Evolutionary conservation across 2,797 vertebrate species (phyloP), one percentile per base, ranked within the genome.

Genomic region (Gambelia wislizenii): DNA sequence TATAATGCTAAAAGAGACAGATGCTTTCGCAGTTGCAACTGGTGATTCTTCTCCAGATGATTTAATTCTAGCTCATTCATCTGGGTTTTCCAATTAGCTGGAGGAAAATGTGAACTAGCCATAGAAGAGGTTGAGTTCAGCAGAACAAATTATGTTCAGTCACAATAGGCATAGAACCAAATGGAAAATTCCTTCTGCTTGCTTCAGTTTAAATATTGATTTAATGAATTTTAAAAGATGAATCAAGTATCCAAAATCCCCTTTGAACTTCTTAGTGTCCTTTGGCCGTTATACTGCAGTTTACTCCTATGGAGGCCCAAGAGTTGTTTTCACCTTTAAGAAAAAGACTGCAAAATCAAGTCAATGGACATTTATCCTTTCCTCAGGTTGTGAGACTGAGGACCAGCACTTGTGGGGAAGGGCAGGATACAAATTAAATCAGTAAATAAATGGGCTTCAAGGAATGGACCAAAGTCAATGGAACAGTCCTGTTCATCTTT

Each of bases 71-170:
- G 39, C 5, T 79, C 89, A 91, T 0, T 49, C 72, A 22, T 20
- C 85, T 92, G 83, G 25, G 22, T 76, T 95, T 86, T 56, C 87
- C 83, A 83, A 69, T 92, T 92, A 93, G 64, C 33, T 89, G 39
- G 36, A 52, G 90, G 72, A 86, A 93, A 93, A 86, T 20, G 36
- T 85, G 86, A 84, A 75, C 76, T 90, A 86, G 83, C 56, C 67
- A 76, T 0, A 54, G 42, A 20, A 85, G 85, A 86, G 36, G 86
- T 83, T 92, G 91, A 85, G 44, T 67, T 69, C 78, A 89, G 89
- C 83, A 92, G 90, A 94, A 87, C 74, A 92, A 93, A 92, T 88
- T 87, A 33, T 6, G 0, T 85, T 89, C 6, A 8, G 0, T 77
- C 0, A 0, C 70, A 83, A 13, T 0, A 85, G 80, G 86, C 6